Evolutionary conservation across 2,888 invertebrate species (phyloP), one percentile per base, ranked within the genome.

Genomic region (Scelioninae gen. 1): DNA sequence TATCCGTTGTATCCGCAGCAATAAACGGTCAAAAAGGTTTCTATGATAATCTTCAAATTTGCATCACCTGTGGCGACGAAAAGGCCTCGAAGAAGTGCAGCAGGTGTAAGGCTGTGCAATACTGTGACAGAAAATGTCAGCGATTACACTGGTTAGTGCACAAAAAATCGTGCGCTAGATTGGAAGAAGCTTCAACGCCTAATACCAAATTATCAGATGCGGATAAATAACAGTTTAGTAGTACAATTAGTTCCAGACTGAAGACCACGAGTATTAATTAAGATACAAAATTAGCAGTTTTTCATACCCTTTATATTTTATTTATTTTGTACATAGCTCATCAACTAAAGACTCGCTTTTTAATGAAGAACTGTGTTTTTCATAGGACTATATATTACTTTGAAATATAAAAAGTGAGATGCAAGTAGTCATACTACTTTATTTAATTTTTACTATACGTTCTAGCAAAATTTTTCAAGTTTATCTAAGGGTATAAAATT

Each of bases 71-170:
- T 89, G 96, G 97, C 0, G 97, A 97, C 88, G 96, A 97, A 87
- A 96, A 96, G 86, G 97, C 98, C 0, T 95, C 95, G 7, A 98
- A 98, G 91, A 97, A 98, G 92, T 99, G 99, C 92, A 96, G 98
- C 9, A 97, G 97, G 91, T 99, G 99, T 93, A 98, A 97, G 94
- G 94, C 95, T 75, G 97, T 97, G 65, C 96, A 96, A 91, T 99
- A 99, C 91, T 99, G 99, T 93, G 96, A 98, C 92, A 94, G 97
- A 80, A 96, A 96, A 89, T 99, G 99, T 91, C 99, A 99, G 92
- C 95, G 97, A 85, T 93, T 98, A 56, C 98, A 97, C 91, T 97
- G 97, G 97, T 97, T 96, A 89, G 95, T 96, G 89, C 97, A 98
- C 92, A 97, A 97, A 93, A 97, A 97, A 89, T 95, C 95, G 43